Evolutionary conservation across 2,888 invertebrate genomes (phyloP), one percentile per base, ranked within the genome.

Genomic region (Erebia ligea): DNA sequence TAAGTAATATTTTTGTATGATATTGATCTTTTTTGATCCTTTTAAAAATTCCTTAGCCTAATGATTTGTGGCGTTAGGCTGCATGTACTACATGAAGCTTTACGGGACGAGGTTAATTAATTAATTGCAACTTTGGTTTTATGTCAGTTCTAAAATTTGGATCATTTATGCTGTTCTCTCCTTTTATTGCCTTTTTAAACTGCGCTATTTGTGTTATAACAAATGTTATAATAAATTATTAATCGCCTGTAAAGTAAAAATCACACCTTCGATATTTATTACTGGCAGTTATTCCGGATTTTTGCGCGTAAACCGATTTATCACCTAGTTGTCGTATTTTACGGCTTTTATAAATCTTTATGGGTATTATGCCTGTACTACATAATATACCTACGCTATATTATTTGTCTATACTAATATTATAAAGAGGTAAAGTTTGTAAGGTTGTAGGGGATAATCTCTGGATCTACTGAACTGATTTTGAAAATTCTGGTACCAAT

Each of bases 221-320:
- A 62, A 67, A 66, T 1, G n/a, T 52, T 50, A 58, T 45, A 54
- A 56, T 21, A 62, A 67, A 66, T 48, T 19, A 13, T 6, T 25
- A 45, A 11, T 19, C 15, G 5, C 8, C 45, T 64, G 11, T 61
- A 59, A 70, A 65, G 56, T 74, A 57, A 72, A 70, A 70, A 67
- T 74, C 67, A 65, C 72, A 69, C 70, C 72, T 69, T 50, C 19
- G 40, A 68, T 59, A 64, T 74, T 72, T 69, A 69, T 72, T 25
- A 21, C 40, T 17, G 50, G 64, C 68, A 15, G 57, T 73, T 56
- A 71, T 54, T 63, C 59, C 56, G 54, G 45, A 62, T 63, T 73
- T 73, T 67, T 50, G 48, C 52, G 58, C 25, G 34, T 52, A 48
- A 54, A 70, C 42, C 21, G 70, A 63, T 69, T 66, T 66, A 70